A percentile compares a stretch with the other conserved stretches of the same genome.
Evolutionary conservation across 2,113 vertebrate genomes (phyloP).

Genomic region (Eurypyga helias): DNA sequence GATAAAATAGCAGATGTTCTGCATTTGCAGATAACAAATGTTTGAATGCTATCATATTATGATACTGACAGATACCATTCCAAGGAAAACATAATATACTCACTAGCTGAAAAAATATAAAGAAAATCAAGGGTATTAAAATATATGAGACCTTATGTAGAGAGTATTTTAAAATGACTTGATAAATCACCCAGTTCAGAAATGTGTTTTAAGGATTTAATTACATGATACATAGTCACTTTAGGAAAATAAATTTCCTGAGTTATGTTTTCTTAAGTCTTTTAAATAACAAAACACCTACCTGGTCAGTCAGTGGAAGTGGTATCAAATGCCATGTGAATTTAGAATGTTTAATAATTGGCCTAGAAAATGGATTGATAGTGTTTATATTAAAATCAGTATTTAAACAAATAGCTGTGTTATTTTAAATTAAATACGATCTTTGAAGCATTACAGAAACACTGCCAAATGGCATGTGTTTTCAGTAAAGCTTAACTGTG

Average conservation of each 20-base stretch:
- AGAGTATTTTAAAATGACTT: conserved; percentile 16
- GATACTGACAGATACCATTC: conserved; percentile 27
- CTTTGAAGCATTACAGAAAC: neutral
- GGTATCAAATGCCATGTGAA: neutral
- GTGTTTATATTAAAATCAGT: neutral
- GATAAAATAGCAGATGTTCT: conserved; percentile 59
- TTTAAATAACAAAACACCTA: neutral
- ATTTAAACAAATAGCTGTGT: neutral
- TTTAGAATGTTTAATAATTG: conserved; percentile 2
- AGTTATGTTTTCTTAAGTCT: neutral
- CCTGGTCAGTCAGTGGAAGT: neutral
- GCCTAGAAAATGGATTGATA: neutral
- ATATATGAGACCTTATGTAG: neutral
- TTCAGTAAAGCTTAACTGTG: neutral
- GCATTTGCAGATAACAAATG: conserved; percentile 37
- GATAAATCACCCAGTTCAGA: neutral
- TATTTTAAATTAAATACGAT: neutral
- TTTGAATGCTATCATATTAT: conserved; percentile 54
- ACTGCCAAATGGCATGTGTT: neutral
- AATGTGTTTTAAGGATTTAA: conserved; percentile 41
- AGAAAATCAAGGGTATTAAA: conserved; percentile 3
- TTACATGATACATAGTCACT: neutral
- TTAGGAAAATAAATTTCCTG: neutral
- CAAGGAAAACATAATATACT: neutral
- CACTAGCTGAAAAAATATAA: neutral